Percentiles rank a stretch among this genome's conserved stretches.
phyloP scores from a whole-genome alignment of 2,888 invertebrate species.

The Drosophila suboccidentalis region DNA sequence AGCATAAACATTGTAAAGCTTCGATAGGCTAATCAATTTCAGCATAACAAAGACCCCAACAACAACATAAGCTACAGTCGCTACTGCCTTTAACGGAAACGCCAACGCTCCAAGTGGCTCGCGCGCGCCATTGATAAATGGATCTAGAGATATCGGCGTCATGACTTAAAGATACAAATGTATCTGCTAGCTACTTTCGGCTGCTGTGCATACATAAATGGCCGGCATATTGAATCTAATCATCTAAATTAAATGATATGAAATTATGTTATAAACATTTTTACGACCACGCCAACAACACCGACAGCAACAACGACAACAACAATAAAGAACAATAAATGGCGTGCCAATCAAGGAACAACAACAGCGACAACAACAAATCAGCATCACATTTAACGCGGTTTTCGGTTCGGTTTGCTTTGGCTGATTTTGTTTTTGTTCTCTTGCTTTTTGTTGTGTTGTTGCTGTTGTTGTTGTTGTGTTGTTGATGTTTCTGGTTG shows the following conservation, averaged over 20 bases:
- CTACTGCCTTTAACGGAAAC: constrained; percentile 35
- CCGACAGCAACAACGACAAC: constrained; percentile 19
- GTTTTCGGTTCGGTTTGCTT: constrained; percentile 46
- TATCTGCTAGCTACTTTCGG: constrained; percentile 57
- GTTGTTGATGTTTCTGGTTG: constrained; percentile 26
- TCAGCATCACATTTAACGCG: constrained; percentile 62
- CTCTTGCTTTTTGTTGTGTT: constrained; percentile 13
- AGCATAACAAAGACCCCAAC: constrained; percentile 17
- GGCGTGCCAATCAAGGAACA: constrained; percentile 47
- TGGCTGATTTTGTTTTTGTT: constrained; percentile 13
- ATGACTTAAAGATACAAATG: constrained; percentile 57
- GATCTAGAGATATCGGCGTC: constrained; percentile 39
- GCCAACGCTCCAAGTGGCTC: constrained; percentile 18
- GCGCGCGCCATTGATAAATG: constrained; percentile 56
- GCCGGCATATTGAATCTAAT: constrained; percentile 72
- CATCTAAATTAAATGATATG: constrained; percentile 76
- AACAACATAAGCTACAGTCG: constrained; percentile 24
- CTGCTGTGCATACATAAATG: constrained; percentile 53
- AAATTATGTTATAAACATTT: constrained; percentile 76
- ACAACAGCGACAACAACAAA: constrained; percentile 29
- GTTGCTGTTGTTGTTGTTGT: constrained; percentile 4
- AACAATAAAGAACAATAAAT: constrained; percentile 39
- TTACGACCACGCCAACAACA: constrained; percentile 51
- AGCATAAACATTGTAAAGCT: constrained; percentile 6
- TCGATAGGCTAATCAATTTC: constrained; percentile 43